Evolutionary conservation across 1,140 invertebrate genomes (phyloP), one percentile per base, ranked within the genome.

Genomic region (Pogonomyrmex californicus): DNA sequence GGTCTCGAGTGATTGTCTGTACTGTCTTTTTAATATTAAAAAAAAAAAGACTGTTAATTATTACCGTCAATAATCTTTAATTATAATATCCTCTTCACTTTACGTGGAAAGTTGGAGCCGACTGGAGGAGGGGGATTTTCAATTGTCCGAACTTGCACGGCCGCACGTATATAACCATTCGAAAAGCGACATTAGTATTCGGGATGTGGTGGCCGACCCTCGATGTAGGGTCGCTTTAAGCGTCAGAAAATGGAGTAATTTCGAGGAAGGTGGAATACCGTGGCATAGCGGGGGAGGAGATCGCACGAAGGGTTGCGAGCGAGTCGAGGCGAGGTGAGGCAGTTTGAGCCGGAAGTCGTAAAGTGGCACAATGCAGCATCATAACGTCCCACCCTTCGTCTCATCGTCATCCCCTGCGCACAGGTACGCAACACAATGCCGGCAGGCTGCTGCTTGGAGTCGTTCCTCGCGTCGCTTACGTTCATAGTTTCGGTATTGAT

Each of bases 311-410:
- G 56, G 83, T 77, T 88, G 58, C 54, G 60, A 77, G 33, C 68
- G 14, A 68, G 23, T 73, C 86, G 44, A 77, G 79, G 60, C 82
- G 14, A 68, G 23, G 79, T 79, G 44, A 77, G 79, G 60, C 82
- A 77, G 77, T 85, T 87, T 65, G 76, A 87, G 70, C 89, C 78
- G 87, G 66, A 87, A 86, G 86, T 90, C 88, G 83, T 91, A 91
- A 91, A 90, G 63, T 87, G 90, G 78, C 88, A 91, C 88, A 90
- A 90, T 91, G 88, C 70, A 88, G 73, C 66, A 62, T 86, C 87
- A 86, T 90, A 91, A 90, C 82, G 75, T 86, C 17, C 65, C 38
- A 88, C 23, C 83, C 58, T 58, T 23, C 56, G 56, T 30, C 68
- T 68, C 65, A 12, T 56, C 47, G 54, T 76, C 77, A 62, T 77